Evolutionary conservation across 2,888 invertebrate genomes (phyloP).

Genomic region (Osedax frankpressi): DNA sequence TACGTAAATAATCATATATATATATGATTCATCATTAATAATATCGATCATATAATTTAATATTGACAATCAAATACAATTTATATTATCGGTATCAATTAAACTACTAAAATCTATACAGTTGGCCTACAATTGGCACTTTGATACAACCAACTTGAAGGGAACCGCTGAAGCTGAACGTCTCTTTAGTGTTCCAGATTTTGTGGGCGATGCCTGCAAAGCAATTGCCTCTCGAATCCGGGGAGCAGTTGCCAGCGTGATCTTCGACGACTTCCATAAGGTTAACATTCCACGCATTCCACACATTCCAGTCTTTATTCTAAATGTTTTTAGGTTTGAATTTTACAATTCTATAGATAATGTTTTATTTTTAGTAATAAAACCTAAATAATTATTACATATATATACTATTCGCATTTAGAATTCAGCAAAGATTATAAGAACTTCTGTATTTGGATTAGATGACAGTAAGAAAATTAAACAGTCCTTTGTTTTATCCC

Average conservation of each 20-base stretch:
- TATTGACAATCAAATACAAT: too few species aligned
- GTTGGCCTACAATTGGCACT: constrained; percentile 46
- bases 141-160: constrained; percentile 39
- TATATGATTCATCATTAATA: too few species aligned
- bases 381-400: not conserved
- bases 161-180: constrained; percentile 41
- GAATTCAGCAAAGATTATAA: constrained; percentile 49
- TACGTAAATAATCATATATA: too few species aligned
- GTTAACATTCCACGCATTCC: too few species aligned
- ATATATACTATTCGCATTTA: constrained; percentile 25
- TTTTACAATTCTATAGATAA: too few species aligned
- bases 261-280: constrained; percentile 51
- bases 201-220: constrained; percentile 50
- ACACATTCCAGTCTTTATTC: too few species aligned
- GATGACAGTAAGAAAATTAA: constrained; percentile 47
- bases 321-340: too few species aligned
- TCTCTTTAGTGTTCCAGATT: constrained; percentile 50
- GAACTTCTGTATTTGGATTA: constrained; percentile 48
- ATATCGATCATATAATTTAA: too few species aligned
- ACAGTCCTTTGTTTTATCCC: constrained; percentile 46
- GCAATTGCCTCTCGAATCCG: constrained; percentile 49
- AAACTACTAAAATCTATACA: too few species aligned
- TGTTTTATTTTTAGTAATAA: too few species aligned
- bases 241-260: constrained; percentile 48
- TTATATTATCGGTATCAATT: too few species aligned